Percentiles rank a stretch among this genome's conserved stretches.
Conservation (phyloP, 2,888 invertebrate genomes). For the Pollenia amentaria region DNA sequence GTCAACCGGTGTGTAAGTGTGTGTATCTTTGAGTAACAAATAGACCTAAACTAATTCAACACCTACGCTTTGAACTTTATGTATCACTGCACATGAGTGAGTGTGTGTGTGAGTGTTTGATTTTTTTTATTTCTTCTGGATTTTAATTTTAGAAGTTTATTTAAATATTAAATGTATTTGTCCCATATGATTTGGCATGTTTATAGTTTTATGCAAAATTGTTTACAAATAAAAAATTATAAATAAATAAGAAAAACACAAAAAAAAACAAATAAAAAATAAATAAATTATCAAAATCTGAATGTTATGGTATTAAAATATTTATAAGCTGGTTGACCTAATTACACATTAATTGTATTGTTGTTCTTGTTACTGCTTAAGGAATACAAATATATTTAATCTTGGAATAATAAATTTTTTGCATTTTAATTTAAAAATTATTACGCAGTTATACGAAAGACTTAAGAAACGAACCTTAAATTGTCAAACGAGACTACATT, state of each 20-base stretch:
- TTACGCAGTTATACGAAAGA: conserved; percentile 2
- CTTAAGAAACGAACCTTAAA: conserved; percentile 18
- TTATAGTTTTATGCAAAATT: conserved; percentile 71
- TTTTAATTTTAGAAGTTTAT: conserved; percentile 63
- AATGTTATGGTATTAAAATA: conserved; percentile 54
- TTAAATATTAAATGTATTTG: conserved; percentile 63
- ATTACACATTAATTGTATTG: conserved; percentile 39
- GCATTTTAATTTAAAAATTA: conserved; percentile 4
- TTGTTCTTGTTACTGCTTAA: not conserved
- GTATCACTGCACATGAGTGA: conserved; percentile 29
- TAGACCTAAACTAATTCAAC: conserved; percentile 73
- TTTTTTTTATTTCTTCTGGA: conserved; percentile 21
- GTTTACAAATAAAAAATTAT: not conserved
- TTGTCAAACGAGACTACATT: not conserved
- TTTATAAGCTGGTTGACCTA: conserved; percentile 70
- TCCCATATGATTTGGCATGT: conserved; percentile 60
- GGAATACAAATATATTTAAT: conserved; percentile 27
- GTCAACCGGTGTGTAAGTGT: not conserved
- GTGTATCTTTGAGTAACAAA: conserved; percentile 39
- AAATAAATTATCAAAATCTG: conserved; percentile 22
- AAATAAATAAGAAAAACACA: not conserved
- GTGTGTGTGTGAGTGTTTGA: conserved; percentile 4
- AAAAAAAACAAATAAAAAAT: not conserved
- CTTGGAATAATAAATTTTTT: conserved; percentile 8
- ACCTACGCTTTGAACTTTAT: conserved; percentile 73